These are phyloP conservation scores for Ramazzottius varieornatus DNA, from an alignment of 2,888 invertebrate species.

Conservation along the genomic window DNA sequence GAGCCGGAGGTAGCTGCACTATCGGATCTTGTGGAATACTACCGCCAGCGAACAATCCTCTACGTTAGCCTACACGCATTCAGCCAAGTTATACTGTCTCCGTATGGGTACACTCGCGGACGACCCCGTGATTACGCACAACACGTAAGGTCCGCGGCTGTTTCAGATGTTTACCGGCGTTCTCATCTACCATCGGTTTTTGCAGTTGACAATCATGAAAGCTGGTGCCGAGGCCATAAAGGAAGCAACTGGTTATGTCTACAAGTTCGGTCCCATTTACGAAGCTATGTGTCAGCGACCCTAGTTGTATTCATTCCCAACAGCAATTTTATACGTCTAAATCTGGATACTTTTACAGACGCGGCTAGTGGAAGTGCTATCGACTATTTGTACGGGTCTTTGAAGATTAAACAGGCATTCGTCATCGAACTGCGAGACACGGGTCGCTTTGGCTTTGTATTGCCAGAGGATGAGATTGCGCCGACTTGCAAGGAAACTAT, in stretches of 20 bases:
- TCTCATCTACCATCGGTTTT: not conserved
- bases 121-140: not conserved
- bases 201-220: not conserved
- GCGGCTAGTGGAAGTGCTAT: constrained; percentile 6
- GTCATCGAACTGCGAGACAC: constrained; percentile 7
- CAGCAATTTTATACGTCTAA: not conserved
- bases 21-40: constrained; percentile 3
- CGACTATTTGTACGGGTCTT: constrained; percentile 4
- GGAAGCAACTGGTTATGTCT: not conserved
- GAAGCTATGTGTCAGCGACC: not conserved
- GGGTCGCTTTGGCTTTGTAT: constrained; percentile 6
- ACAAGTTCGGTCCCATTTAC: not conserved
- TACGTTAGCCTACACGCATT: constrained; percentile 6
- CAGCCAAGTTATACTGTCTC: constrained; percentile 6
- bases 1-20: constrained; percentile 6
- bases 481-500: constrained; percentile 5
- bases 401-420: constrained; percentile 2
- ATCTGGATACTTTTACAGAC: not conserved
- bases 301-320: not conserved
- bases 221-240: not conserved
- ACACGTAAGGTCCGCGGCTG: not conserved
- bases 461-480: constrained; percentile 5
- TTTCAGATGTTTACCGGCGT: not conserved
- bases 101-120: not conserved
- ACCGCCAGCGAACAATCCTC: not conserved